These are phyloP conservation scores for Ramazzottius varieornatus DNA, from an alignment of 2,888 invertebrate genomes.

Conservation along the genomic window DNA sequence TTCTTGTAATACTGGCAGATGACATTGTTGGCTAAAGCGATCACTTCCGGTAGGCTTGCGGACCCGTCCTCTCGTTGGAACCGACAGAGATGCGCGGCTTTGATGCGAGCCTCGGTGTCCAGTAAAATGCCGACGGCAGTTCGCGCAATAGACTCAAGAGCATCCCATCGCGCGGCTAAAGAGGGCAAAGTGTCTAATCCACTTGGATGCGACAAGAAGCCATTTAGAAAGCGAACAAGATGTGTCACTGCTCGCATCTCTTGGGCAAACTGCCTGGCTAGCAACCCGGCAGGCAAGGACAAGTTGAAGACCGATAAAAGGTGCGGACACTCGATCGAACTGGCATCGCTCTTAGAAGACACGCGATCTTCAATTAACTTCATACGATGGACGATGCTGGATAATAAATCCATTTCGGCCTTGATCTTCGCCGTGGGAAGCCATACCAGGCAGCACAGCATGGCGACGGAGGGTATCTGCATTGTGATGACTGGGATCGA, in stretches of 20 bases:
- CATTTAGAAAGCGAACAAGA: not conserved
- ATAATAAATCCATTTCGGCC: not conserved
- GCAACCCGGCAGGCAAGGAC: not conserved
- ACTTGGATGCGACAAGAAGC: not conserved
- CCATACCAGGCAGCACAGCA: no score
- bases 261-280: not conserved
- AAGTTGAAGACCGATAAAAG: not conserved
- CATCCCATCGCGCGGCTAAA: not conserved
- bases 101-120: not conserved
- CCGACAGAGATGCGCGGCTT: not conserved
- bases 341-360: not conserved
- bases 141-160: not conserved
- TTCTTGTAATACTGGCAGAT: no score
- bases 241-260: not conserved
- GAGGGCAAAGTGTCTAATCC: not conserved
- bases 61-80: no score
- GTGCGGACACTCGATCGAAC: not conserved
- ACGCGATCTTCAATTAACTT: not conserved
- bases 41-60: no score
- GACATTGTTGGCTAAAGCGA: no score
- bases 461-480: no score
- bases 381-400: not conserved
- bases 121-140: not conserved
- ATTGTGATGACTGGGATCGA: no score
- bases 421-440: no score